Conservation (phyloP, 2,888 invertebrate species). For the Mimumesa dahlbomi region DNA sequence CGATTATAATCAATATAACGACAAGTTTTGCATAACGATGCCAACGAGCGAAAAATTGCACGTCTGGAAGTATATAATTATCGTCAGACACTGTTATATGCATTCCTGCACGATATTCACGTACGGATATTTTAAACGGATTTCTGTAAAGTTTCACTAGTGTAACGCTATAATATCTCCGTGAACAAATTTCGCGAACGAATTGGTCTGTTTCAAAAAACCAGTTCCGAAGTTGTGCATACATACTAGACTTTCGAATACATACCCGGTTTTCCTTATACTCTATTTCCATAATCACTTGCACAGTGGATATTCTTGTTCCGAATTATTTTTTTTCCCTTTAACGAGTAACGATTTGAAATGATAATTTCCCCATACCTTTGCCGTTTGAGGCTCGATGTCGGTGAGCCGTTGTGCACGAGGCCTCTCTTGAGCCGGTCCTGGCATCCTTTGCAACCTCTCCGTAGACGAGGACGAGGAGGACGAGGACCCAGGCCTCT, state of each 20-base stretch:
- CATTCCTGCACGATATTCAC: background rate
- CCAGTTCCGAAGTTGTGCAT: too few species aligned
- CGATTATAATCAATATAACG: too few species aligned
- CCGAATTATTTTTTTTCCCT: too few species aligned
- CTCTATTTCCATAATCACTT: too few species aligned
- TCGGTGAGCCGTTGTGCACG: constrained; percentile 78
- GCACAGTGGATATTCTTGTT: too few species aligned
- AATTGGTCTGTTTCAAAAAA: too few species aligned
- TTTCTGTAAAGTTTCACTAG: too few species aligned
- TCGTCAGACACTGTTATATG: background rate
- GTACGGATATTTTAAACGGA: constrained; percentile 1
- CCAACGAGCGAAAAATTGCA: background rate
- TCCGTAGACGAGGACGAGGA: constrained; percentile 74
- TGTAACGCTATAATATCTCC: too few species aligned
- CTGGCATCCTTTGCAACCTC: constrained; percentile 76
- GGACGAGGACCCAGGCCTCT: constrained; percentile 74
- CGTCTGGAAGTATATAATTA: background rate
- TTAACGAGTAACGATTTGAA: too few species aligned
- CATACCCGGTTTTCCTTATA: too few species aligned
- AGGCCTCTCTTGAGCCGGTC: constrained; percentile 76
- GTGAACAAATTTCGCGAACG: too few species aligned
- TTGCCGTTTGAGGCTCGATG: constrained; percentile 76
- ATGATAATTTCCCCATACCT: constrained; percentile 59
- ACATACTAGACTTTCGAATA: too few species aligned
- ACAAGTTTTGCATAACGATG: constrained; percentile 2